phyloP scores from a whole-genome alignment of 2,113 vertebrate genomes.

The Pelecanoides urinatrix region DNA sequence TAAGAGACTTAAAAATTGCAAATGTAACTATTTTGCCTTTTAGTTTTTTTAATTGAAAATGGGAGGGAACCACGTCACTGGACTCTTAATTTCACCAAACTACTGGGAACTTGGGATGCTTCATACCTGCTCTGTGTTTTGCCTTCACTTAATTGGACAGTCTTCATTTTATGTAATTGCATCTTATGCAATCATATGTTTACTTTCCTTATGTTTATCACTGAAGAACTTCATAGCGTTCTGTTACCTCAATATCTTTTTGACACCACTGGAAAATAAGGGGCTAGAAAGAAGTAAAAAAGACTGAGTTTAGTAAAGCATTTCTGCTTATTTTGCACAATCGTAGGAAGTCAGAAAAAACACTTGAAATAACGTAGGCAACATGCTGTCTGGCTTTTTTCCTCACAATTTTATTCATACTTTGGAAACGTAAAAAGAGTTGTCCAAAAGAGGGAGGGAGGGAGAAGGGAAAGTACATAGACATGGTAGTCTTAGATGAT shows the following conservation, averaged over 20 bases:
- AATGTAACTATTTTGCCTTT: not conserved
- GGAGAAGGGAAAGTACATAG: not conserved
- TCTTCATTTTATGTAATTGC: conserved; percentile 15
- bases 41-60: not conserved
- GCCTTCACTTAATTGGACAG: not conserved
- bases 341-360: not conserved
- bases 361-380: not conserved
- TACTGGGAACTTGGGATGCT: not conserved
- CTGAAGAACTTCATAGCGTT: not conserved
- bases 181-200: conserved; percentile 9
- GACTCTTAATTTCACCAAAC: not conserved
- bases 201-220: conserved; percentile 26
- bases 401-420: not conserved
- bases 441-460: not conserved
- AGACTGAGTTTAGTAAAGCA: not conserved
- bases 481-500: not conserved
- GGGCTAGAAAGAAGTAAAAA: not conserved
- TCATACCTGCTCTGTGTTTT: not conserved
- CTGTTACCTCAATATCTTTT: not conserved
- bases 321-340: not conserved
- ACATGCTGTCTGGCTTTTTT: not conserved
- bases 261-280: not conserved
- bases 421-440: not conserved
- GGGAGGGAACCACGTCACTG: not conserved
- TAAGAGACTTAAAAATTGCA: not conserved